A percentile compares a stretch with the other conserved stretches of the same genome.
Conservation (phyloP, 2,797 vertebrate species). For the Triplophysa yarkandensis region DNA sequence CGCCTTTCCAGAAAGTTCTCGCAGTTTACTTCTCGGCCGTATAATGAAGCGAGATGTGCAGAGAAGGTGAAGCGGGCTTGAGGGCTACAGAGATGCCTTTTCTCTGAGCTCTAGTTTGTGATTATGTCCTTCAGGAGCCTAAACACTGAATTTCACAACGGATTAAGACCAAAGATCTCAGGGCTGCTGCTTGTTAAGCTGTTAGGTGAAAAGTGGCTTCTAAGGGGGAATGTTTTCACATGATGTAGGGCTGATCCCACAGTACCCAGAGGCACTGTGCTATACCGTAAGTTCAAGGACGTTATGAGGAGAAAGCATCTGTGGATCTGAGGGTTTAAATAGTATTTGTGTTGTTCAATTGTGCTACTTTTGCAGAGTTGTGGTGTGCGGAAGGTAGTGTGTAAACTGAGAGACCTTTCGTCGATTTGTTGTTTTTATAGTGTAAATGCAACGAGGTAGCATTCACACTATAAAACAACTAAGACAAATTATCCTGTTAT, state of each 20-base stretch:
- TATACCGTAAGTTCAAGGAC: constrained; percentile 63
- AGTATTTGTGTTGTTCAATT: constrained; percentile 63
- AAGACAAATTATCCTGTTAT: no score
- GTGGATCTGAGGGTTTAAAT: constrained; percentile 66
- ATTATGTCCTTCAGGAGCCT: constrained; percentile 73
- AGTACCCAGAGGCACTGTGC: constrained; percentile 40
- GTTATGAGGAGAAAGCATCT: constrained; percentile 72
- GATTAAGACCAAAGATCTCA: constrained; percentile 34
- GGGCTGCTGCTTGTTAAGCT: constrained; percentile 64
- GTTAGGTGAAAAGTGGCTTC: constrained; percentile 40
- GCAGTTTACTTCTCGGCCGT: constrained; percentile 65
- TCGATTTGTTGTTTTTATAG: constrained; percentile 73
- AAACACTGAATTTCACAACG: constrained; percentile 58
- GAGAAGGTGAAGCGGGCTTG: constrained; percentile 16
- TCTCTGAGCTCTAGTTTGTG: constrained; percentile 56
- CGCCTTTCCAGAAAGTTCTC: constrained; percentile 74
- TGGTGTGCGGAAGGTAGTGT: constrained; percentile 12
- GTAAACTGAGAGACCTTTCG: constrained; percentile 71
- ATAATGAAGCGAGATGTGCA: constrained; percentile 57
- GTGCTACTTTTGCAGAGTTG: constrained; percentile 17
- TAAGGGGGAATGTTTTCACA: constrained; percentile 37
- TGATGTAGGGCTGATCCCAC: constrained; percentile 39
- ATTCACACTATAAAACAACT: neutral
- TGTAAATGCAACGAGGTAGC: constrained; percentile 45
- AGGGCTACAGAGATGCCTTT: constrained; percentile 18